Evolutionary conservation across 35 echinoderm and acorn worm genomes (phyloP), one percentile per base, ranked within the genome.

Genomic region (Ophiothrix spiculata): DNA sequence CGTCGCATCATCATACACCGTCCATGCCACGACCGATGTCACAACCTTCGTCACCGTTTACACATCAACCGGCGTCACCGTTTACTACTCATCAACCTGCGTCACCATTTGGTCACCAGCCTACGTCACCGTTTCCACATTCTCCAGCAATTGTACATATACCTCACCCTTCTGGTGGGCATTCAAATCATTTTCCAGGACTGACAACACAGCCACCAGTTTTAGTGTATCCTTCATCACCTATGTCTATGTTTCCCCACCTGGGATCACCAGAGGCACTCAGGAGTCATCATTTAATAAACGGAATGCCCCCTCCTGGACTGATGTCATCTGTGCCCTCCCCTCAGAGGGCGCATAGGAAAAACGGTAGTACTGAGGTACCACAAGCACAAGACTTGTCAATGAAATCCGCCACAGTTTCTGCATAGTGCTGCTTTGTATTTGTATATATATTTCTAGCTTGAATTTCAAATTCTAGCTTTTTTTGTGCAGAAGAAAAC

Each of bases 351-450:
- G 73, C 77, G 35, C 90, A 84, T 32, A 79, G 74, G 0, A 69
- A 28, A 69, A 69, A 69, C 23, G 60, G 60, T 28, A 69, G 10
- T 69, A 63, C 89, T n/a, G 93, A 95, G 31, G 91, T 95, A 78
- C 93, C 93, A 23, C 93, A 95, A n/a, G n/a, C n/a, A n/a, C n/a
- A n/a, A 64, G 93, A 95, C 76, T 60, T 95, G 36, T 91, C 88
- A 34, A 75, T 95, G 83, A 95, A 95, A 76, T 95, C 93, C 11
- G 93, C 81, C 19, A 95, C 93, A 32, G 93, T 95, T 14, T 91
- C 93, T 8, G 93, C 93, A 41, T 94, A 83, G 81, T 69, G 60
- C 60, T 69, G 23, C 60, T 12, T 69, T 69, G 17, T 69, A 10
- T 69, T 1, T 69, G 60, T 69, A 69, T 54, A 54, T 54, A 25